These are phyloP conservation scores for Rhizoglyphus robini DNA, from an alignment of 1,140 invertebrate genomes.

Conservation along the genomic window DNA sequence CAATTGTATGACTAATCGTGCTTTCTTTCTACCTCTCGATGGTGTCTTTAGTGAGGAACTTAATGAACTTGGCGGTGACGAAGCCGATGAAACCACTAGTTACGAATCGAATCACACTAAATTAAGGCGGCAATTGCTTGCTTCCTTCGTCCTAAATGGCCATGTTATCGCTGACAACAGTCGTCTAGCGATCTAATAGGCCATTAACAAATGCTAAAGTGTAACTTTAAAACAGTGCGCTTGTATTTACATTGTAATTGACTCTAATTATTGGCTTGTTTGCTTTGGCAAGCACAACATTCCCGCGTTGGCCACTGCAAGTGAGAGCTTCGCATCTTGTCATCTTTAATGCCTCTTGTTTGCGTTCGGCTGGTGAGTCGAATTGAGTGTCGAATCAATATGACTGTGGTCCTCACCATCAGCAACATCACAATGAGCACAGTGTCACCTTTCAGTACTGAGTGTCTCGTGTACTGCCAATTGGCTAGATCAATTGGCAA, in stretches of 20 bases:
- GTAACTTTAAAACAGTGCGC: not conserved
- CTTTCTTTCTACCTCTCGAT: too few relatives aligned
- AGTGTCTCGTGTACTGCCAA: too few relatives aligned
- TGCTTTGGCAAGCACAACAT: not conserved
- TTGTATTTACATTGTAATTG: slow-evolving; percentile 12
- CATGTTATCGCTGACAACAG: slow-evolving; percentile 2
- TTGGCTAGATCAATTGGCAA: too few relatives aligned
- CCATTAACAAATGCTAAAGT: slow-evolving; percentile 6
- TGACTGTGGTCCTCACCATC: too few relatives aligned
- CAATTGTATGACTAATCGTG: too few relatives aligned
- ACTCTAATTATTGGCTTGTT: slow-evolving; percentile 13
- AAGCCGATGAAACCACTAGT: not conserved
- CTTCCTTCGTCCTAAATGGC: not conserved
- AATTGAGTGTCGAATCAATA: not conserved
- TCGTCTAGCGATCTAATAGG: not conserved
- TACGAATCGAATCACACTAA: not conserved
- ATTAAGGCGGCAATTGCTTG: slow-evolving; percentile 3
- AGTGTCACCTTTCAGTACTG: not conserved
- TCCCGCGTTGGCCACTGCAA: not conserved
- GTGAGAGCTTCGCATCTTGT: not conserved
- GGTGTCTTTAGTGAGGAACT: too few relatives aligned
- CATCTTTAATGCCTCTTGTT: not conserved
- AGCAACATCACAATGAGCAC: too few relatives aligned
- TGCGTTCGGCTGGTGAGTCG: too few relatives aligned
- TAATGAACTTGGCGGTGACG: too few relatives aligned